A percentile compares a stretch with the other conserved stretches of the same genome.
Evolutionary conservation across 2,888 invertebrate genomes (phyloP).

Genomic region (Folsomia manolachei): DNA sequence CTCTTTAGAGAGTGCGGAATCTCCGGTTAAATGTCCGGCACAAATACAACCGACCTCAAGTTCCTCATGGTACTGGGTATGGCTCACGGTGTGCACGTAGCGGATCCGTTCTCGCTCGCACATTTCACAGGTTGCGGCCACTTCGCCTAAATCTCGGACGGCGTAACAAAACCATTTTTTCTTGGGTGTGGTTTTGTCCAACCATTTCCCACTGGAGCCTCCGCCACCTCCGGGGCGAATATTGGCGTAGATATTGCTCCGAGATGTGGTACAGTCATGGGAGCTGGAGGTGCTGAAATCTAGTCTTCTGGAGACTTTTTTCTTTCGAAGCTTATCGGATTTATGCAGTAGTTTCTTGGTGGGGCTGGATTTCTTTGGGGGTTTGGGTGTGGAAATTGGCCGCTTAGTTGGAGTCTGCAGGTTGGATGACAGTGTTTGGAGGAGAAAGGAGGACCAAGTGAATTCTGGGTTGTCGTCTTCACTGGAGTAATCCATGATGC

Average conservation of each 20-base stretch:
- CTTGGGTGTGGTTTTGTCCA: neutral
- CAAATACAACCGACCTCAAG: neutral
- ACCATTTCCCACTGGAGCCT: neutral
- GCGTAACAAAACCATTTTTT: neutral
- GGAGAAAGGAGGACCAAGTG: too few species aligned
- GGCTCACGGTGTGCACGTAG: neutral
- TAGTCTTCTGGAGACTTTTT: too few species aligned
- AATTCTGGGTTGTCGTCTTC: too few species aligned
- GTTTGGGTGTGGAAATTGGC: too few species aligned
- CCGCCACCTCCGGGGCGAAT: neutral
- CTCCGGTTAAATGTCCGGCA: neutral
- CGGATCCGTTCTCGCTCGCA: neutral
- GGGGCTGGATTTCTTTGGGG: too few species aligned
- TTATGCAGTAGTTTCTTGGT: too few species aligned
- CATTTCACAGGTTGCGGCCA: neutral
- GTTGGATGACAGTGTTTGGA: too few species aligned
- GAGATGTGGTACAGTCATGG: neutral
- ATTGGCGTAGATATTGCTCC: neutral
- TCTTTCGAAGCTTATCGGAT: too few species aligned
- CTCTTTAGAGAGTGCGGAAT: neutral
- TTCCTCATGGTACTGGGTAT: neutral
- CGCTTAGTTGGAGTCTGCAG: too few species aligned
- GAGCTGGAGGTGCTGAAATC: too few species aligned
- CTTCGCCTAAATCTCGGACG: neutral
- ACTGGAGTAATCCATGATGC: too few species aligned